These are phyloP conservation scores for Chesias legatella DNA, from an alignment of 2,888 invertebrate genomes.

Conservation along the genomic window DNA sequence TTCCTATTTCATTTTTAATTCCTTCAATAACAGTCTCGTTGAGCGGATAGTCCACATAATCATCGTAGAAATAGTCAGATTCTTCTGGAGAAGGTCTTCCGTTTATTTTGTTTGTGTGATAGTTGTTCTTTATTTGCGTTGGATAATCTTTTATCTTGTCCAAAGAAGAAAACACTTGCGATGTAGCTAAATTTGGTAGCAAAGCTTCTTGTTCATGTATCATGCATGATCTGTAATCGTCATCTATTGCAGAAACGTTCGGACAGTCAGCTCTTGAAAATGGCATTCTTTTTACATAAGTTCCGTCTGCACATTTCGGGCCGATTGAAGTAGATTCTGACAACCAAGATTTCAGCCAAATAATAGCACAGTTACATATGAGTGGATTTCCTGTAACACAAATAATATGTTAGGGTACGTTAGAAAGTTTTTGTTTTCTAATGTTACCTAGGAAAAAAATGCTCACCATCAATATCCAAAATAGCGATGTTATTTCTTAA, in stretches of 20 bases:
- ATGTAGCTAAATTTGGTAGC: slow-evolving; percentile 74
- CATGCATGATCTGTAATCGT: slow-evolving; percentile 79
- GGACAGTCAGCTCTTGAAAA: slow-evolving; percentile 86
- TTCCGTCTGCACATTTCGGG: slow-evolving; percentile 89
- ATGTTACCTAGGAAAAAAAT: background rate
- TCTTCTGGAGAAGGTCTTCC: slow-evolving; percentile 85
- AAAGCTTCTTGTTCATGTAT: slow-evolving; percentile 86
- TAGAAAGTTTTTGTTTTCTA: background rate
- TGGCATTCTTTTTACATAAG: slow-evolving; percentile 85
- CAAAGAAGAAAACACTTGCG: slow-evolving; percentile 80
- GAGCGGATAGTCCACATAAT: slow-evolving; percentile 88
- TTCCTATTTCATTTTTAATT: slow-evolving; percentile 53
- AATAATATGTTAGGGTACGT: background rate
- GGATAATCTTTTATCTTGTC: slow-evolving; percentile 77
- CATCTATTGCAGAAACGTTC: slow-evolving; percentile 60
- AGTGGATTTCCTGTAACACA: slow-evolving; percentile 87
- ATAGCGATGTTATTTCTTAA: slow-evolving; percentile 90
- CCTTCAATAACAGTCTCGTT: slow-evolving; percentile 78
- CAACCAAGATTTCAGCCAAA: slow-evolving; percentile 92
- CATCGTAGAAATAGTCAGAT: slow-evolving; percentile 91
- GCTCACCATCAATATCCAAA: slow-evolving; percentile 90
- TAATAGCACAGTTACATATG: slow-evolving; percentile 88
- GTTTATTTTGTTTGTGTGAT: slow-evolving; percentile 69
- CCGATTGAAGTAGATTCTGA: slow-evolving; percentile 87
- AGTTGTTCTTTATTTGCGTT: slow-evolving; percentile 64